Conservation (phyloP, 2,113 vertebrate genomes). For the Sorex fumeus region DNA sequence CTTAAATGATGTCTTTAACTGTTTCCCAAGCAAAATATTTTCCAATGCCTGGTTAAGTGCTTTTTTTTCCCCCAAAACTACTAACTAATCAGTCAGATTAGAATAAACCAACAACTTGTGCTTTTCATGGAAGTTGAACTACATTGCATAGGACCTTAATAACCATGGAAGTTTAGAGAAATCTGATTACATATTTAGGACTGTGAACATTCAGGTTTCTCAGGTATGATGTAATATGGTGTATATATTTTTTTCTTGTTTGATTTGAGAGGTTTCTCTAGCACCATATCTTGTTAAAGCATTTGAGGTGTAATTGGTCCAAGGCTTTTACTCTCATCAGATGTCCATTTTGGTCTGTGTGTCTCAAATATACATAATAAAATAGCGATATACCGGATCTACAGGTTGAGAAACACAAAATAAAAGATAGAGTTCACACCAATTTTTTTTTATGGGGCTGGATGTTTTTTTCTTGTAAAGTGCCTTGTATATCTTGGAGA, state of each 20-base stretch:
- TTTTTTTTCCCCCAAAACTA: conserved; percentile 72
- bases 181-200: conserved; percentile 35
- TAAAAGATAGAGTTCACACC: not conserved
- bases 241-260: conserved; percentile 20
- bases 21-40: conserved; percentile 76
- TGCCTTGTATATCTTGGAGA: no score
- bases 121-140: conserved; percentile 45
- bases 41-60: conserved; percentile 50
- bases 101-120: conserved; percentile 39
- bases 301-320: not conserved
- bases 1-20: conserved; percentile 73
- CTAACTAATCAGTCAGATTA: conserved; percentile 63
- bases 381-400: not conserved
- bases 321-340: not conserved
- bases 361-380: conserved; percentile 29
- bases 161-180: conserved; percentile 54
- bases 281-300: not conserved
- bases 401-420: not conserved
- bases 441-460: not conserved
- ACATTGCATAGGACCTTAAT: conserved; percentile 32
- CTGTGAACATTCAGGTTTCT: conserved; percentile 26
- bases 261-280: conserved; percentile 33
- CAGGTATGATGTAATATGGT: not conserved
- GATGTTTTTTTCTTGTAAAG: no score
- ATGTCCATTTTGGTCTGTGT: not conserved